Evolutionary conservation across 2,113 vertebrate species (phyloP), one percentile per base, ranked within the genome.

Genomic region (Neogobius melanostomus): DNA sequence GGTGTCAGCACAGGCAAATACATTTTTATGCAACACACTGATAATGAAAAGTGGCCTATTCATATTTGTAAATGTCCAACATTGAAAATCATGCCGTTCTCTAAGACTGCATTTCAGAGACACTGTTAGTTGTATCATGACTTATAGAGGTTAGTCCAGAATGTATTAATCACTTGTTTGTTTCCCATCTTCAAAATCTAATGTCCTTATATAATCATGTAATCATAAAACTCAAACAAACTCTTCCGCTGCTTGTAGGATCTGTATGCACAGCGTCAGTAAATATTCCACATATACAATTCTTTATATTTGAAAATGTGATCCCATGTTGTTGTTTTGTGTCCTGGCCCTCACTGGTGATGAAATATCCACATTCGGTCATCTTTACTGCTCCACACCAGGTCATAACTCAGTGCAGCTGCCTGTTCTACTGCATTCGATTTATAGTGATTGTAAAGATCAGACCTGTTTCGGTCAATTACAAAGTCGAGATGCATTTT

Each of bases 351-450:
- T 74, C 61, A 21, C 57, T 67, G 64, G 69, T 21, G 56, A 74
- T 71, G 68, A 75, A 71, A 71, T 64, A 28, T 75, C 72, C 68
- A 76, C 69, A 85, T 53, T 36, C 54, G 80, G 44, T 64, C 12
- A 72, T 66, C 83, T 71, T 16, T 80, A 61, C 70, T 5, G 62
- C 76, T 69, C 71, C 42, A 67, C 63, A 68, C 59, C 67, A 46
- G 69, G 56, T 75, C 76, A 57, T 67, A 80, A 79, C 53, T 82
- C 74, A 68, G 11, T 74, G 67, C 64, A 64, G 48, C 43, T 73
- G 75, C 50, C 68, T n/a, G 62, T 69, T 72, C 67, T 69, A 72
- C 72, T 75, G 62, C 60, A 59, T 83, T 64, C 68, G 81, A 69
- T 54, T 15, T 77, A 61, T 71, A 57, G 11, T 69, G 68, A 80